Percentiles rank a stretch among this genome's conserved stretches.
Evolutionary conservation across 92 coral and sea anemone genomes (phyloP).

Genomic region (Palythoa heliodiscus): DNA sequence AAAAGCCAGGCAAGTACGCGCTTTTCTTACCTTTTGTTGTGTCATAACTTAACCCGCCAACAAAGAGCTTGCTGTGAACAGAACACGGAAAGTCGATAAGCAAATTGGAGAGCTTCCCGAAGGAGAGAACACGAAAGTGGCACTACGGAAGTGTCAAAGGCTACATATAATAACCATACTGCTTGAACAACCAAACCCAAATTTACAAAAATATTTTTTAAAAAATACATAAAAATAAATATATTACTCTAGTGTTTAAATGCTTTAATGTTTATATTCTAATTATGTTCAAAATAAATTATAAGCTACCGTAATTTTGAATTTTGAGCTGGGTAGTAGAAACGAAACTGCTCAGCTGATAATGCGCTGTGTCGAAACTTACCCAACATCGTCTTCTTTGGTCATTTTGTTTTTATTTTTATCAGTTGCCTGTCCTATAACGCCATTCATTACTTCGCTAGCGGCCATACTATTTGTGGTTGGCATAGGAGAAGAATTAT

Average conservation of each 20-base stretch:
- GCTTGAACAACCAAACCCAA: not conserved
- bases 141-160: conserved; percentile 44
- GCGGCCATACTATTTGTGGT: conserved; percentile 67
- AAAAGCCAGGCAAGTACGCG: conserved; percentile 36
- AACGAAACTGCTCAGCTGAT: conserved; percentile 22
- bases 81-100: conserved; percentile 10
- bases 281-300: conserved; percentile 23
- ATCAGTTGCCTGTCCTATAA: conserved; percentile 64
- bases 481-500: conserved; percentile 41
- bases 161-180: not conserved
- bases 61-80: conserved; percentile 95
- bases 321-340: conserved; percentile 49
- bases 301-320: conserved; percentile 17
- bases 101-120: conserved; percentile 10
- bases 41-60: conserved; percentile 98
- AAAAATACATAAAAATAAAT: conserved; percentile 5
- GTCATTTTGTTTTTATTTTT: conserved; percentile 89
- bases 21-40: conserved; percentile 85
- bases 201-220: conserved; percentile 3
- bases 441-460: conserved; percentile 76
- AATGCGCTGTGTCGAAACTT: conserved; percentile 26
- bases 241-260: not conserved
- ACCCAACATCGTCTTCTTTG: conserved; percentile 96
- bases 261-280: not conserved
- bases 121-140: not conserved